phyloP scores from a whole-genome alignment of 2,888 invertebrate genomes.

The Seira ritae region DNA sequence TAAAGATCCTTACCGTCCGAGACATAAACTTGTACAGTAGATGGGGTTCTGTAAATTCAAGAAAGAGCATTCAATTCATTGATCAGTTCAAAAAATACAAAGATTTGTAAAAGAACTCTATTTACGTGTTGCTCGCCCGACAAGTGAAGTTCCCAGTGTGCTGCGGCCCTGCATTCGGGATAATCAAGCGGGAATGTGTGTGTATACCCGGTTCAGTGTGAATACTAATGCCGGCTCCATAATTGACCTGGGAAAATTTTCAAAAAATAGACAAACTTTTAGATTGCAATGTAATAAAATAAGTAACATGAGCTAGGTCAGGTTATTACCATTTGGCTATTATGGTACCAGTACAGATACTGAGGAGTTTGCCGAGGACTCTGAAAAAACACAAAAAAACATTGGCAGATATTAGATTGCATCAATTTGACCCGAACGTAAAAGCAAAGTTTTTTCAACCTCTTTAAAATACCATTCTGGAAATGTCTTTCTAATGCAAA shows the following conservation, averaged over 20 bases:
- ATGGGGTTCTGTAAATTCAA: constrained; percentile 82
- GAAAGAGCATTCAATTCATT: not conserved
- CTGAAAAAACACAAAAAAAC: constrained; percentile 78
- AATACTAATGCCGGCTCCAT: constrained; percentile 83
- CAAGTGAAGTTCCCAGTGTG: constrained; percentile 64
- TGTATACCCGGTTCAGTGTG: constrained; percentile 85
- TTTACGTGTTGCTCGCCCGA: not conserved
- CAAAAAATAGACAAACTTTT: too few relatives aligned
- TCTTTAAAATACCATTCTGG: too few relatives aligned
- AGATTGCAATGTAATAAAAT: too few relatives aligned
- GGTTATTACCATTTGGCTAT: constrained; percentile 94
- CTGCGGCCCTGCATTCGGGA: constrained; percentile 71
- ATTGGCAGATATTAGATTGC: too few relatives aligned
- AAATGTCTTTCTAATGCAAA: too few relatives aligned
- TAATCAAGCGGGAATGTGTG: constrained; percentile 83
- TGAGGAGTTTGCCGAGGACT: constrained; percentile 86
- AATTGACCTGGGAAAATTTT: too few relatives aligned
- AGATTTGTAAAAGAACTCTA: not conserved
- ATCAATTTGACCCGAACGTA: too few relatives aligned
- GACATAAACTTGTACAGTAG: constrained; percentile 92
- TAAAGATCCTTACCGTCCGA: constrained; percentile 93
- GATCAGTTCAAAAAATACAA: not conserved
- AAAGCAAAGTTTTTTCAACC: too few relatives aligned
- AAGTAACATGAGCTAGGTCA: too few relatives aligned
- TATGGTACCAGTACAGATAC: constrained; percentile 97